A percentile compares a stretch with the other conserved stretches of the same genome.
Conservation (phyloP, 2,113 vertebrate genomes). For the Anhinga anhinga region DNA sequence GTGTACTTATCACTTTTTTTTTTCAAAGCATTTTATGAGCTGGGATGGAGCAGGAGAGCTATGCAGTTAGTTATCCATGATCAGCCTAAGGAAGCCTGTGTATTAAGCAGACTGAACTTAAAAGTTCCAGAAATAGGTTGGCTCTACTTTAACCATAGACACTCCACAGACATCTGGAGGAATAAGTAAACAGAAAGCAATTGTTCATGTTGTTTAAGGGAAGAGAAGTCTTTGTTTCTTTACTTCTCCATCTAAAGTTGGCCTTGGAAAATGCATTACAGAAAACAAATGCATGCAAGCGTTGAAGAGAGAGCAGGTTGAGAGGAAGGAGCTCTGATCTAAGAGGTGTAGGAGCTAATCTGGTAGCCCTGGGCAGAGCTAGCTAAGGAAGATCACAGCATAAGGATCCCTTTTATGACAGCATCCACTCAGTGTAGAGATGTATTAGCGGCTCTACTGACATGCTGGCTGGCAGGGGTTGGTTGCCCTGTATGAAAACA, state of each 20-base stretch:
- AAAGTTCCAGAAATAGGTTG: neutral
- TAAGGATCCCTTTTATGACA: neutral
- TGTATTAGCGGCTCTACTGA: neutral
- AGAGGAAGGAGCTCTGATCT: neutral
- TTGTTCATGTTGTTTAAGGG: neutral
- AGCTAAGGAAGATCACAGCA: neutral
- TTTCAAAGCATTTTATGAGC: neutral
- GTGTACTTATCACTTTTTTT: neutral
- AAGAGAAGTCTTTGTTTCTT: neutral
- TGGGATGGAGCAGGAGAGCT: neutral
- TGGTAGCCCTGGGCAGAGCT: neutral
- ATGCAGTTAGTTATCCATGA: neutral
- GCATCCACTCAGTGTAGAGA: neutral
- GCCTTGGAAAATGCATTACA: neutral
- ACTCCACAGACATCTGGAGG: neutral
- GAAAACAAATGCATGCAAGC: neutral
- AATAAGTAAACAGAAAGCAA: neutral
- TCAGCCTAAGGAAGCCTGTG: neutral
- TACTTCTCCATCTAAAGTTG: neutral
- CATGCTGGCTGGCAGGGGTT: neutral
- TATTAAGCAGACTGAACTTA: neutral
- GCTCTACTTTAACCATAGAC: neutral
- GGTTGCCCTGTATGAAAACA: neutral
- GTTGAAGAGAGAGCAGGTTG: neutral
- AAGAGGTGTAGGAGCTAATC: neutral